Evolutionary conservation across 2,113 vertebrate species (phyloP).

Genomic region (Sinocyclocheilus anshuiensis): DNA sequence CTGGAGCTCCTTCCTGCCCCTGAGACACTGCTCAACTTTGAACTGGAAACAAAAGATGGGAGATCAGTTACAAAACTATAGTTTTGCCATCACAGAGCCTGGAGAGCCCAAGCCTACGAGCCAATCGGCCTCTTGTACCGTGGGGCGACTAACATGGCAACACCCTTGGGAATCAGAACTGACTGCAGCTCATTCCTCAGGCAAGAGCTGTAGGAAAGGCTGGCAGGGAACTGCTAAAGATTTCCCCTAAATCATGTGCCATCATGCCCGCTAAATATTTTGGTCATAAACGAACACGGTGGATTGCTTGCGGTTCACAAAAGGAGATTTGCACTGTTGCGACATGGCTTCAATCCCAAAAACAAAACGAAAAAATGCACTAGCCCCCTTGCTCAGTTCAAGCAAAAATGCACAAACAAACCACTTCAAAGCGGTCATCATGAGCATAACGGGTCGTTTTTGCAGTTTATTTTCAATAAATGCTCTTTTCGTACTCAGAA

Average conservation of each 20-base stretch:
- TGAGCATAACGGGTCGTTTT: not conserved
- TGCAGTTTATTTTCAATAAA: not conserved
- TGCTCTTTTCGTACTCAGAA: not conserved
- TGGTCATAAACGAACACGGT: not conserved
- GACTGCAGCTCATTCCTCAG: conserved; percentile 69
- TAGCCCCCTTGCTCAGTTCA: not conserved
- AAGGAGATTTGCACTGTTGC: not conserved
- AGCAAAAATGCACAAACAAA: not conserved
- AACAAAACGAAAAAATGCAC: not conserved
- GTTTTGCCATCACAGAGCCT: conserved; percentile 69
- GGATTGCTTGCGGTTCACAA: conserved; percentile 6
- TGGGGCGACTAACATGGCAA: conserved; percentile 86
- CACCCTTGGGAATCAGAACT: conserved; percentile 88
- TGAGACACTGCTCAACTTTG: conserved; percentile 99
- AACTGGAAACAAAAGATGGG: conserved; percentile 95
- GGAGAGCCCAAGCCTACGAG: conserved; percentile 59
- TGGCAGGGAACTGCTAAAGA: conserved; percentile 64
- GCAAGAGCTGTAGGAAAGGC: conserved; percentile 60
- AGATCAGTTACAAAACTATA: conserved; percentile 84
- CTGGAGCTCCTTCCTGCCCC: conserved; percentile 99
- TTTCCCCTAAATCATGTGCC: conserved; percentile 63
- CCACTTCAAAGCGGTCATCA: not conserved
- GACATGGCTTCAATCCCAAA: not conserved
- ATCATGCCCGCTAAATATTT: conserved; percentile 11
- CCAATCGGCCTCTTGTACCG: conserved; percentile 51